These are phyloP conservation scores for Pasiphila rectangulata DNA, from an alignment of 2,888 invertebrate genomes.

Conservation along the genomic window DNA sequence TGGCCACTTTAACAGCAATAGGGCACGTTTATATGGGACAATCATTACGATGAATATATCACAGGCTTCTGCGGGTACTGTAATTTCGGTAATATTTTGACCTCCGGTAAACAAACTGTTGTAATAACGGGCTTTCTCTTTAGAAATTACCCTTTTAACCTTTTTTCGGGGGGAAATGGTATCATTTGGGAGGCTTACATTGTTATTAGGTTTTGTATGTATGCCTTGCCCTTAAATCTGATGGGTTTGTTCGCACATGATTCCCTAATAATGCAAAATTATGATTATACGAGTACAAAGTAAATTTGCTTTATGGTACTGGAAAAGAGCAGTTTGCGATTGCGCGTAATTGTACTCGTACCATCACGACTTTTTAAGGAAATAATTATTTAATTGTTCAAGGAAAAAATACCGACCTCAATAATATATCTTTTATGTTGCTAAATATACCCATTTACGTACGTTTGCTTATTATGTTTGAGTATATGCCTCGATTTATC, in stretches of 20 bases:
- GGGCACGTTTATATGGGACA: not conserved
- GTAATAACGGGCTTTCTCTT: conserved; percentile 51
- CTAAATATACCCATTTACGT: too few relatives aligned
- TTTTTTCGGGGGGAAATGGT: conserved; percentile 52
- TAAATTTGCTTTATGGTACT: conserved; percentile 7
- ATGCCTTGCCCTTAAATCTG: conserved; percentile 38
- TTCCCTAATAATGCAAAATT: conserved; percentile 13
- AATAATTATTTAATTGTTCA: too few relatives aligned
- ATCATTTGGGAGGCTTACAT: conserved; percentile 52
- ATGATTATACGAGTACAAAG: conserved; percentile 9
- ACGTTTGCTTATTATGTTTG: too few relatives aligned
- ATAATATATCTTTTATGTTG: too few relatives aligned
- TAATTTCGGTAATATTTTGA: conserved; percentile 47
- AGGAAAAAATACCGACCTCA: too few relatives aligned
- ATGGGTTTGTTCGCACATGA: conserved; percentile 23
- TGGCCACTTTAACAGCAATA: too few relatives aligned
- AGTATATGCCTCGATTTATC: too few relatives aligned
- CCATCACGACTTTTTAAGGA: too few relatives aligned
- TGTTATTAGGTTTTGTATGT: conserved; percentile 51
- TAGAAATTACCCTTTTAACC: conserved; percentile 52
- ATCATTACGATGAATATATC: not conserved
- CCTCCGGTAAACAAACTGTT: conserved; percentile 46
- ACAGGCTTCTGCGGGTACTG: conserved; percentile 29
- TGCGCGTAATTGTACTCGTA: not conserved
- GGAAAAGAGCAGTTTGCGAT: conserved; percentile 1